Percentiles rank a stretch among this genome's conserved stretches.
Evolutionary conservation across 2,888 invertebrate species (phyloP).

Genomic region (Tubulanus polymorphus): DNA sequence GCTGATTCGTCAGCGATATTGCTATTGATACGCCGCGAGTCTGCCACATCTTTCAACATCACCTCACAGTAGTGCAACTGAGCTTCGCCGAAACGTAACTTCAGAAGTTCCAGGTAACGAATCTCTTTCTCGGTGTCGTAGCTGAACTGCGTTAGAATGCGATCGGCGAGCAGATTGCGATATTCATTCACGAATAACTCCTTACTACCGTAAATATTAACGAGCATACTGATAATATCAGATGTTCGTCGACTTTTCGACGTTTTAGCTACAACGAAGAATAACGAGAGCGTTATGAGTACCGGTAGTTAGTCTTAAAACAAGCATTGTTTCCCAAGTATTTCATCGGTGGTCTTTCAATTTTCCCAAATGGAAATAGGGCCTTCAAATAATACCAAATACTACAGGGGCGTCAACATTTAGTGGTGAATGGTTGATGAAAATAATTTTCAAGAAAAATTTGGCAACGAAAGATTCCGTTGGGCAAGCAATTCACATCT

Average conservation of each 20-base stretch:
- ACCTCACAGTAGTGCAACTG: slow-evolving; percentile 96
- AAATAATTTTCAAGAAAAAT: too few relatives aligned
- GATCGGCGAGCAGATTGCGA: slow-evolving; percentile 85
- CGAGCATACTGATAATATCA: slow-evolving; percentile 96
- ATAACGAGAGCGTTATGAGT: too few relatives aligned
- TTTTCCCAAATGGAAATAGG: too few relatives aligned
- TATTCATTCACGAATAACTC: slow-evolving; percentile 98
- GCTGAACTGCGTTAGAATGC: slow-evolving; percentile 63
- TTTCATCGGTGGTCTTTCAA: too few relatives aligned
- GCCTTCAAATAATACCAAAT: too few relatives aligned
- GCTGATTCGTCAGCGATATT: slow-evolving; percentile 48
- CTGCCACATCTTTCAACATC: slow-evolving; percentile 95
- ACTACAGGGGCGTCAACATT: too few relatives aligned
- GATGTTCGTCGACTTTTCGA: slow-evolving; percentile 63
- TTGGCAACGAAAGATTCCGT: too few relatives aligned
- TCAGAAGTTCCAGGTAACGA: slow-evolving; percentile 84
- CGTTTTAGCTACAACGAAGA: slow-evolving; percentile 57
- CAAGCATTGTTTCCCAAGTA: too few relatives aligned
- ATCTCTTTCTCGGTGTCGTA: slow-evolving; percentile 66
- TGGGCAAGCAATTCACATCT: too few relatives aligned
- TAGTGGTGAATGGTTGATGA: too few relatives aligned
- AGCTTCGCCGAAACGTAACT: slow-evolving; percentile 89
- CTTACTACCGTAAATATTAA: slow-evolving; percentile 97
- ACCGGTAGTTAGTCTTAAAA: too few relatives aligned
- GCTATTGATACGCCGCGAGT: slow-evolving; percentile 89